Base-by-base conservation (phyloP, 2,888 invertebrate genomes). In the Meiosimyza platycephala region DNA sequence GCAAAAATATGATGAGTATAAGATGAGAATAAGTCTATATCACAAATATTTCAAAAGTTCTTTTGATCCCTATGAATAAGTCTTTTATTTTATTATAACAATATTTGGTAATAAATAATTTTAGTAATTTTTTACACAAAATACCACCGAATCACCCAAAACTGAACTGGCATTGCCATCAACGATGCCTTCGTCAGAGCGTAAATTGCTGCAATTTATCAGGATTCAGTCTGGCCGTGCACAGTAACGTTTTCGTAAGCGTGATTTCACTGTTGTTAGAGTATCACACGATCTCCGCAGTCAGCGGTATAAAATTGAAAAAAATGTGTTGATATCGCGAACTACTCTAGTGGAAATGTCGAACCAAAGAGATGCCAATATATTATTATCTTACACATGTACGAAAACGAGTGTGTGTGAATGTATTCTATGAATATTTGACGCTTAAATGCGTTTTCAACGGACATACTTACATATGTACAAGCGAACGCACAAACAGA, bases 281-380 rank as follows among this genome's bases (percentile, higher is more conserved):
- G 40, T 40, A 9, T 5, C 12, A 28, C 57, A 57, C 28, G 22
- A 18, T 57, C 6, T 57, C 57, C 16, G 11, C 22, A 22, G 28
- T 28, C 28, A 18, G 28, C 65, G 65, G 76, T 68, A 63, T 73
- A 74, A 78, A 74, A 78, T 73, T 71, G 71, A 22, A 74, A 66
- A 28, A 40, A 40, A 70, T 13, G 9, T 71, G 63, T 71, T 71
- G n/a, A 54, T 71, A 55, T 62, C 62, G 52, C 60, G 52, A 74
- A 66, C 69, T 75, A 80, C 71, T 80, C 79, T 76, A 40, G 76
- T 82, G 80, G 81, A 80, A 80, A 78, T 76, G 68, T 78, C 40
- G 40, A 6, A 40, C 55, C 28, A 28, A 75, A 77, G 79, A 76
- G 72, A 79, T 79, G 81, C 78, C 77, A 79, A 80, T 78, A 79